Base-by-base conservation (phyloP, 2,113 vertebrate genomes). In the Struthio camelus region DNA sequence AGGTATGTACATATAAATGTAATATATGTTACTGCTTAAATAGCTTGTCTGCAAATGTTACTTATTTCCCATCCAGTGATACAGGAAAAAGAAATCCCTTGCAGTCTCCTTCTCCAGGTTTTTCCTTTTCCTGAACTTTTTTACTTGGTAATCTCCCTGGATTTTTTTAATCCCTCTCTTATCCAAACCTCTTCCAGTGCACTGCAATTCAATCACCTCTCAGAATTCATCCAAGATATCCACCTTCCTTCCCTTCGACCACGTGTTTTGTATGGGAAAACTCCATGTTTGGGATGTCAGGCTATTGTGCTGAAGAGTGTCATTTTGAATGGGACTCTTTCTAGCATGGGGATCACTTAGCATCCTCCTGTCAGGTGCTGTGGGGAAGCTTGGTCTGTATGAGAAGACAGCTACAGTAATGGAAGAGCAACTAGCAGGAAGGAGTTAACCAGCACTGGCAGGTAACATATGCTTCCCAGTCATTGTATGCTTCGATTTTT, bases 191-290 rank as follows among this genome's bases (percentile, higher is more conserved):
- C 61, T 23, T 85, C 23, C 66, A 67, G 69, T 40, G 50, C 22
- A 38, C 16, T 80, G 38, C 51, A 58, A 44, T 73, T 89, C 40
- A 34, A 0, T 78, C 50, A 65, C 28, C 48, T 61, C 72, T 61
- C 72, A 36, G 77, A 28, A 46, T 56, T 85, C 58, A 69, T n/a
- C 36, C 36, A 53, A 66, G 79, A 59, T 67, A n/a, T 11, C 28
- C 86, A 19, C 46, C 30, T 40, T 23, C 7, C n/a, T 46, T 44
- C 6, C 46, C 14, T 81, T 40, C 19, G 42, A 0, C 15, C 10
- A 30, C 15, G n/a, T 15, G 2, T 53, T 83, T 32, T 1, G 0
- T 20, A 2, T 9, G 8, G 53, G 80, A 6, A 36, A 65, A 28
- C 48, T 54, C 53, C 3, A 0, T 18, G 40, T 61, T 54, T 61